These are phyloP conservation scores for Leptogaster cylindrica DNA, from an alignment of 2,888 invertebrate genomes.

Conservation along the genomic window DNA sequence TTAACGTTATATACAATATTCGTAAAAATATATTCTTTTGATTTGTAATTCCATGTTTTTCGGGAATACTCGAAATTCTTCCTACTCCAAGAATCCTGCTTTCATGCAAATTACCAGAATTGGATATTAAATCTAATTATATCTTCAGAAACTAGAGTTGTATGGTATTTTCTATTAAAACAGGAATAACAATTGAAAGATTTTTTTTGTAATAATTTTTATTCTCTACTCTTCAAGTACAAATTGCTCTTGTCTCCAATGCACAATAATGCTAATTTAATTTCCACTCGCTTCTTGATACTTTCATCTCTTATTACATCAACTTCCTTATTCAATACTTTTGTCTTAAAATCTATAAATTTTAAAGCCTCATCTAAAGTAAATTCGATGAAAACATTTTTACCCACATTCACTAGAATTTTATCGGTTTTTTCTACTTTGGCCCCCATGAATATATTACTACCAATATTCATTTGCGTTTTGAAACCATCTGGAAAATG, in stretches of 20 bases:
- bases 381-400: conserved; percentile 78
- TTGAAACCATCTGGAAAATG: conserved; percentile 67
- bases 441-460: conserved; percentile 83
- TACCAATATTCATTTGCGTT: conserved; percentile 81
- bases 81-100: too few species aligned
- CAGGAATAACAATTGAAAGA: too few species aligned
- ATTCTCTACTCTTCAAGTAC: background rate
- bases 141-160: too few species aligned
- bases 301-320: conserved; percentile 71
- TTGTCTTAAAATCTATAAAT: conserved; percentile 74
- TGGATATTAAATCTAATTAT: too few species aligned
- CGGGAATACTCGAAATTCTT: too few species aligned
- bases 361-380: conserved; percentile 72
- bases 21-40: too few species aligned
- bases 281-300: conserved; percentile 76
- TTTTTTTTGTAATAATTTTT: too few species aligned
- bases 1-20: too few species aligned
- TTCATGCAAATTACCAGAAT: too few species aligned
- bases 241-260: conserved; percentile 67
- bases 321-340: conserved; percentile 69
- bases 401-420: conserved; percentile 76
- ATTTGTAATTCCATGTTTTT: too few species aligned
- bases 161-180: too few species aligned
- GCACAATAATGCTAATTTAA: conserved; percentile 77
- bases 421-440: conserved; percentile 70